Conservation (phyloP, 2,888 invertebrate species). For the Pegoplata infirma region DNA sequence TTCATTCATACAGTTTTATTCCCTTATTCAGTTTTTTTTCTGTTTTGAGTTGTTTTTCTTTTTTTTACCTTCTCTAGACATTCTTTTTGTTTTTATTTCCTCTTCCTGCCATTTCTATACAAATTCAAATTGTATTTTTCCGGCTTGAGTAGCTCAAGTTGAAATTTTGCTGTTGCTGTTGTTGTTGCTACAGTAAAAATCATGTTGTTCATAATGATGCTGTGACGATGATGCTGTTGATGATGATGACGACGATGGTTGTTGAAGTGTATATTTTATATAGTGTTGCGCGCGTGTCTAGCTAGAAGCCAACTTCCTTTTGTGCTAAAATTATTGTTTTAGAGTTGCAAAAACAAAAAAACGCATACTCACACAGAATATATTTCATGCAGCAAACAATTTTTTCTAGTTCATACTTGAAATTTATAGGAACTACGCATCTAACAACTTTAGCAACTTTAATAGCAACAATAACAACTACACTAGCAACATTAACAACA, state of each 20-base stretch:
- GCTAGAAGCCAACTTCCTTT: conserved; percentile 53
- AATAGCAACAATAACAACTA: conserved; percentile 29
- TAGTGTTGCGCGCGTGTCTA: conserved; percentile 51
- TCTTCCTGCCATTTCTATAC: conserved; percentile 56
- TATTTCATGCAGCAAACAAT: neutral
- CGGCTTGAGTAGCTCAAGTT: conserved; percentile 61
- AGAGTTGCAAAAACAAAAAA: conserved; percentile 12
- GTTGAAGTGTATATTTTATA: conserved; percentile 22
- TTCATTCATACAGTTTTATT: conserved; percentile 36
- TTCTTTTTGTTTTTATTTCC: conserved; percentile 57
- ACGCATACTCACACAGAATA: neutral
- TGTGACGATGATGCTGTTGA: conserved; percentile 35
- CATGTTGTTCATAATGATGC: conserved; percentile 31
- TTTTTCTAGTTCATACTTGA: conserved; percentile 1
- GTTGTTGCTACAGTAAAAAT: neutral
- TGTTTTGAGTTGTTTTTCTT: conserved; percentile 14
- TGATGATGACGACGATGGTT: conserved; percentile 10
- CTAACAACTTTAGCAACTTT: too few species aligned
- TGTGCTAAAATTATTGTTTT: conserved; percentile 45
- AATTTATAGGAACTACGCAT: conserved; percentile 36
- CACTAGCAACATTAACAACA: conserved; percentile 29
- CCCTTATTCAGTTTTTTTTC: conserved; percentile 34
- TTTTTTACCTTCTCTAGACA: conserved; percentile 33
- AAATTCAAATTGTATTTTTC: conserved; percentile 63
- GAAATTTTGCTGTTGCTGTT: conserved; percentile 8